Conservation (phyloP, 1,140 invertebrate genomes). For the Cephus cinctus region DNA sequence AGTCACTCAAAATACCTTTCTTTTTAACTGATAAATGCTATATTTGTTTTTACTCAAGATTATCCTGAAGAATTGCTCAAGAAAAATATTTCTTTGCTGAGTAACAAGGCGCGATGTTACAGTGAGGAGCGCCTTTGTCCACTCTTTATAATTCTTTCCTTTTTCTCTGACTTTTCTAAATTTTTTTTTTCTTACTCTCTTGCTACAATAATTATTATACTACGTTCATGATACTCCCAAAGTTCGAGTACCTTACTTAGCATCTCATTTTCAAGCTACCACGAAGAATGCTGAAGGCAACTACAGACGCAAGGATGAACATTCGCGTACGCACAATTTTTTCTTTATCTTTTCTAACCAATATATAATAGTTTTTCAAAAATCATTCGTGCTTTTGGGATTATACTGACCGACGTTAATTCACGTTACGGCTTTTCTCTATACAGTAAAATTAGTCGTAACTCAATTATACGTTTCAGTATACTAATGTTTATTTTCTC, state of each 20-base stretch:
- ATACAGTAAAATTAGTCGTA: neutral
- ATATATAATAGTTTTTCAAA: neutral
- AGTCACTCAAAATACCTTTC: no score
- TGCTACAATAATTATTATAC: no score
- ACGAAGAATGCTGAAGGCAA: no score
- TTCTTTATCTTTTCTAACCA: constrained; percentile 6
- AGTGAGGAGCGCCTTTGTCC: constrained; percentile 26
- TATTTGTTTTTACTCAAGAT: no score
- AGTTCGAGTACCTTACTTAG: no score
- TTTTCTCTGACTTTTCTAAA: constrained; percentile 1
- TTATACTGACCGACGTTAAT: neutral
- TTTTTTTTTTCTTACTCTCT: constrained; percentile 13
- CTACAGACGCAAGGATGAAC: constrained; percentile 8
- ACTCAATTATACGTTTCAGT: neutral
- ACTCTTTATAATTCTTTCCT: constrained; percentile 15
- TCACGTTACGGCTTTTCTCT: constrained; percentile 1
- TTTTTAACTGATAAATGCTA: no score
- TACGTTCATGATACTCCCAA: no score
- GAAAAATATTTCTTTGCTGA: no score
- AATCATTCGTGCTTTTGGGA: neutral
- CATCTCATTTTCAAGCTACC: no score
- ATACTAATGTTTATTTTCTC: no score
- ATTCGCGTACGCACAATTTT: constrained; percentile 13
- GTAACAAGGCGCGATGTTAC: constrained; percentile 18
- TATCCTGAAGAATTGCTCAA: no score